phyloP scores from a whole-genome alignment of 2,797 vertebrate genomes.

The Falco berigora region DNA sequence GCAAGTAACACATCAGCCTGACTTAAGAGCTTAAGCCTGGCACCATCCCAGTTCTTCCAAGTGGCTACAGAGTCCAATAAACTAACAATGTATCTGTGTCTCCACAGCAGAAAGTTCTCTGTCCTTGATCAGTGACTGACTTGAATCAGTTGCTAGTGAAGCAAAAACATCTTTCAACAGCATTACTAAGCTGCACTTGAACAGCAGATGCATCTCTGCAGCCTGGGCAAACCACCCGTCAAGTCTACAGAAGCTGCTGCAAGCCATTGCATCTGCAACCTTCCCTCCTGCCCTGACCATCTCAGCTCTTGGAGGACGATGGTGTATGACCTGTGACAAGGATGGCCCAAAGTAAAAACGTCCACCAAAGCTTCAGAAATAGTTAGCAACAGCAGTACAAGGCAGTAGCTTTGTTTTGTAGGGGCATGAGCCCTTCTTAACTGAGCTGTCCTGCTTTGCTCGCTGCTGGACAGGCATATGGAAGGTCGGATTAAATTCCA shows the following conservation, averaged over 20 bases:
- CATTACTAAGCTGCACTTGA: fast-evolving
- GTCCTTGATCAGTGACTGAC: background rate
- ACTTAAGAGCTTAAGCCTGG: background rate
- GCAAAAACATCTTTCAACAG: background rate
- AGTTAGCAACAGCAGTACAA: background rate
- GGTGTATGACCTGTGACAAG: background rate
- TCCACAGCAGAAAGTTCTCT: background rate
- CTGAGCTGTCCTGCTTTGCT: background rate
- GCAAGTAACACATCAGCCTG: background rate
- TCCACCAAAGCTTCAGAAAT: background rate
- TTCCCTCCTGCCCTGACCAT: background rate
- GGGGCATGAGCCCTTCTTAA: background rate
- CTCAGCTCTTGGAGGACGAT: background rate
- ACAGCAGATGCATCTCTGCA: background rate
- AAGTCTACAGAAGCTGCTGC: background rate
- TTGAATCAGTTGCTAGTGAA: background rate
- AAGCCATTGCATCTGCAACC: background rate
- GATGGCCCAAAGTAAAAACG: background rate
- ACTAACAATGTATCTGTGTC: background rate
- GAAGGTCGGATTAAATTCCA: background rate
- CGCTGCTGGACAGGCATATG: fast-evolving
- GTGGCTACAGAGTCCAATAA: background rate
- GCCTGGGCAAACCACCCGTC: background rate
- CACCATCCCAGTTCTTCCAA: background rate
- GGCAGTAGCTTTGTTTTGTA: background rate